phyloP scores from a whole-genome alignment of 2,113 vertebrate species.

The Python bivittatus region DNA sequence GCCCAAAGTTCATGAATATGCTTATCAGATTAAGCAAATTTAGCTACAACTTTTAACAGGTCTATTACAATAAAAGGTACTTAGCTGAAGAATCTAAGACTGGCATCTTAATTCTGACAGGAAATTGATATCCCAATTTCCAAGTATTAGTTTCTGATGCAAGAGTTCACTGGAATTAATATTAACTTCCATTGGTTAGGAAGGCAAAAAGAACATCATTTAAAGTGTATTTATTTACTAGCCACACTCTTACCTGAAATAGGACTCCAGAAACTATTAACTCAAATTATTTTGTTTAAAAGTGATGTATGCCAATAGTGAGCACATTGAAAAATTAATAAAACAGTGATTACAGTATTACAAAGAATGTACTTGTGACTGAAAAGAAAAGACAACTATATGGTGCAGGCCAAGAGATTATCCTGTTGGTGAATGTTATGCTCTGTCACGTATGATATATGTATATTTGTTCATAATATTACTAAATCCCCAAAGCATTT shows the following conservation, averaged over 20 bases:
- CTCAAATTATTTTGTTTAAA: constrained; percentile 47
- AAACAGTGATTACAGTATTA: constrained; percentile 35
- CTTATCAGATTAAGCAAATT: not conserved
- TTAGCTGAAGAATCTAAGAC: no score
- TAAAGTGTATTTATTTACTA: constrained; percentile 37
- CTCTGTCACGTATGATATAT: not conserved
- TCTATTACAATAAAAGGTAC: constrained; percentile 8
- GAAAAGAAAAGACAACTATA: not conserved
- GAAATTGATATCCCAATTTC: constrained; percentile 10
- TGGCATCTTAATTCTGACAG: not conserved
- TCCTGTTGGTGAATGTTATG: rapidly evolving
- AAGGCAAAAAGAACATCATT: constrained; percentile 31
- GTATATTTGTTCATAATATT: not conserved
- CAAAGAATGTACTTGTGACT: constrained; percentile 29
- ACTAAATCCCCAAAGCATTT: not conserved
- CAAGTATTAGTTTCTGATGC: not conserved
- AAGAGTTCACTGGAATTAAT: constrained; percentile 15
- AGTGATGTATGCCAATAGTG: constrained; percentile 26
- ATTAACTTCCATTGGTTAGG: not conserved
- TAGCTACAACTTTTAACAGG: constrained; percentile 46
- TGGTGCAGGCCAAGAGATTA: not conserved
- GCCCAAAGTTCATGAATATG: not conserved
- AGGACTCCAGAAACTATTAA: constrained; percentile 47
- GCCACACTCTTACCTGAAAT: constrained; percentile 39
- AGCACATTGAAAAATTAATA: constrained; percentile 19